Evolutionary conservation across 2,888 invertebrate species (phyloP), one percentile per base, ranked within the genome.

Genomic region (Hecatera dysodea): DNA sequence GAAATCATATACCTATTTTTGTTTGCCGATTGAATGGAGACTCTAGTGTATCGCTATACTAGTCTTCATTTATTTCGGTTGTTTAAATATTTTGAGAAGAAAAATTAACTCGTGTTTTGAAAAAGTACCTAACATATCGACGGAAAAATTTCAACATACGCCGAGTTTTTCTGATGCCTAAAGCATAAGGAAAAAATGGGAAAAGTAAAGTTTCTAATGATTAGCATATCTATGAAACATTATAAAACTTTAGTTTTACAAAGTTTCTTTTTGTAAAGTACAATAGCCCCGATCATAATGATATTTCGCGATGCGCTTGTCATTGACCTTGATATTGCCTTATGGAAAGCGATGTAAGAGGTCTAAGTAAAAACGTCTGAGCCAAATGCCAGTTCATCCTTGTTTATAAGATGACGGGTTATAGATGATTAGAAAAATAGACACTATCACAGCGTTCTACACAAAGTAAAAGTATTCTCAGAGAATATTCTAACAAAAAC

Each of bases 11-110:
- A 44, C 9, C 1, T 15, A 12, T 9, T 62, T 62, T 39, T 59
- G 15, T 71, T 70, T 46, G 19, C 6, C 39, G 33, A 36, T 75
- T 60, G 52, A 53, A 42, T 48, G 17, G 46, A 42, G 2, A 42
- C 9, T 12, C 22, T 12, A 44, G 27, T 3, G 72, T 44, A n/a
- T n/a, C n/a, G 1, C 63, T 39, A 36, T 12, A 2, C 19, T 42
- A 19, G 52, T 39, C 27, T 48, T 12, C 15, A 7, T 24, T 2
- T 15, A 19, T 22, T 39, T n/a, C n/a, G n/a, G n/a, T n/a, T n/a
- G n/a, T n/a, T n/a, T n/a, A n/a, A n/a, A n/a, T n/a, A n/a, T n/a
- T 57, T 9, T 24, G 22, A 4, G 36, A 39, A 8, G 8, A 1
- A 15, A 17, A 22, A 1, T 9, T 8, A 39, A 22, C 15, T 36